Percentiles rank a stretch among this genome's conserved stretches.
Conservation (phyloP, 1,140 invertebrate genomes). For the Pseudobourletiella spinata region DNA sequence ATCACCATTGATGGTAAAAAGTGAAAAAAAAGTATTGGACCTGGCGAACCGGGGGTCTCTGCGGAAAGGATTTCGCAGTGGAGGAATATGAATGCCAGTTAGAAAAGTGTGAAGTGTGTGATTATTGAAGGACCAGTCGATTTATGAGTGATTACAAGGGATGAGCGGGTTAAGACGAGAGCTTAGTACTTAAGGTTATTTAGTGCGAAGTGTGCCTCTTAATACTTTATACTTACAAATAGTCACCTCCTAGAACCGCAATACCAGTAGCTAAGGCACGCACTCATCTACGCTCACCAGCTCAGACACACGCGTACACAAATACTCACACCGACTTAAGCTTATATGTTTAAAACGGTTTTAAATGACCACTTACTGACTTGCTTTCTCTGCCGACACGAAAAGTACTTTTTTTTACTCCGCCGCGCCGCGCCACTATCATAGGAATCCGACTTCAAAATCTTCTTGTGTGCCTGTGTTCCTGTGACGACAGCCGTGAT, state of each 20-base stretch:
- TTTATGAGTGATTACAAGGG: constrained; percentile 33
- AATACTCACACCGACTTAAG: neutral
- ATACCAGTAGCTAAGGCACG: neutral
- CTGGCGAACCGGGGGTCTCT: no score
- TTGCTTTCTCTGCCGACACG: no score
- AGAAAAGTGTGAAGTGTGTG: constrained; percentile 15
- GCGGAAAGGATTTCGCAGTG: no score
- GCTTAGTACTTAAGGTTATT: constrained; percentile 15
- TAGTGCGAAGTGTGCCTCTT: constrained; percentile 9
- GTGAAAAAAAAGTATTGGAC: no score
- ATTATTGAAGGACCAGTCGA: constrained; percentile 25
- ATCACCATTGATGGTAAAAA: neutral
- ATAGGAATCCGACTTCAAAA: no score
- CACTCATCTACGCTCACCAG: neutral
- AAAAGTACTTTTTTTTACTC: no score
- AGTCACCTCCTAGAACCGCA: neutral
- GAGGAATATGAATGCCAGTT: no score
- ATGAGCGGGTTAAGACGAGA: constrained; percentile 25
- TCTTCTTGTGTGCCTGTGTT: no score
- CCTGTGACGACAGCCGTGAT: no score
- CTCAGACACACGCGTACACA: neutral
- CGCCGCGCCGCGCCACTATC: no score
- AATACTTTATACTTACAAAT: neutral
- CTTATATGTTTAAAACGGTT: neutral
- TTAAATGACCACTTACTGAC: neutral